Conservation (phyloP, 2,797 vertebrate genomes). For the Prunella strophiata region DNA sequence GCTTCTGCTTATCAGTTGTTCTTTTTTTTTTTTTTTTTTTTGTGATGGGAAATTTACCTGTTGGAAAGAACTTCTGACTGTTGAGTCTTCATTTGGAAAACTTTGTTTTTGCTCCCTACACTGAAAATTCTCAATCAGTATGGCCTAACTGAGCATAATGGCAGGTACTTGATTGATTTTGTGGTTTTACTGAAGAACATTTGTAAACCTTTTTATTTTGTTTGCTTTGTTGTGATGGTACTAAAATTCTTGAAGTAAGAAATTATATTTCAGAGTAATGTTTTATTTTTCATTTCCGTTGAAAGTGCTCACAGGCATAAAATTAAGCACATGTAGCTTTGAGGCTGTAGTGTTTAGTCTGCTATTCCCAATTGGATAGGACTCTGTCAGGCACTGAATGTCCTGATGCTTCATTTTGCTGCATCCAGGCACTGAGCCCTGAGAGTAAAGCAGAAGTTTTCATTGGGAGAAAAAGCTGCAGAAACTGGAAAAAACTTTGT, state of each 20-base stretch:
- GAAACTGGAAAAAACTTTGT: not conserved
- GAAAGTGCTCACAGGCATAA: not conserved
- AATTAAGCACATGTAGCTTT: not conserved
- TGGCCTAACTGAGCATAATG: not conserved
- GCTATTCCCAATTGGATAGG: accelerated
- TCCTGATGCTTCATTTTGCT: not conserved
- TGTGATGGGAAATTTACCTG: not conserved
- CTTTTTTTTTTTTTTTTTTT: not conserved
- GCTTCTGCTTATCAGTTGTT: not conserved
- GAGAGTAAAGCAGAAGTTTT: not conserved
- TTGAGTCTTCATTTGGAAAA: not conserved
- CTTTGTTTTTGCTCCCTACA: not conserved
- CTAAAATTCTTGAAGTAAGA: not conserved
- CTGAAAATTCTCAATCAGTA: not conserved
- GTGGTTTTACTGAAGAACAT: not conserved
- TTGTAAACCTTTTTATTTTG: not conserved
- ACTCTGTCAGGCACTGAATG: not conserved
- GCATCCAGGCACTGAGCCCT: accelerated
- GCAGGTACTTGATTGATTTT: not conserved
- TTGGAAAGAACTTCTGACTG: not conserved
- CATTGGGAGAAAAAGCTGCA: not conserved
- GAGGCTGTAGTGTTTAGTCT: not conserved
- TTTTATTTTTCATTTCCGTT: not conserved
- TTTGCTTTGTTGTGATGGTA: not conserved
- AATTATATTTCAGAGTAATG: not conserved